Conservation (phyloP, 2,797 vertebrate genomes). For the Lepilemur septentrionalis region DNA sequence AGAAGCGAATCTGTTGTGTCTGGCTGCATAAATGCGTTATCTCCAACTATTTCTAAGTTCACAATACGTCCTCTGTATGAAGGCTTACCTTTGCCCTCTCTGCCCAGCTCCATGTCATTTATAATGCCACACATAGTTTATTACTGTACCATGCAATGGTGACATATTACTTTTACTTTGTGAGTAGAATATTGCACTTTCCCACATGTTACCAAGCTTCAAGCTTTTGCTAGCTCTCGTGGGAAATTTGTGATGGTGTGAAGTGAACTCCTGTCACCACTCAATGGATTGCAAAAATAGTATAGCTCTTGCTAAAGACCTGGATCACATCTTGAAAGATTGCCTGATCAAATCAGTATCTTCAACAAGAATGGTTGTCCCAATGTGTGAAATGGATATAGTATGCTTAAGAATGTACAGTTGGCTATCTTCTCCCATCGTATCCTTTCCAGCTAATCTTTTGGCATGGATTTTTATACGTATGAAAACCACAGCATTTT, state of each 20-base stretch:
- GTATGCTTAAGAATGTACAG: not conserved
- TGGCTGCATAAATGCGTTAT: not conserved
- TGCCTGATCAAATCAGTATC: slow-evolving; percentile 64
- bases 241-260: slow-evolving; percentile 76
- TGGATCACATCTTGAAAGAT: slow-evolving; percentile 68
- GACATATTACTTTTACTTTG: slow-evolving; percentile 61
- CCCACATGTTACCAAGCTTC: slow-evolving; percentile 63
- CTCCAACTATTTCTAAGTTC: not conserved
- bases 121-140: slow-evolving; percentile 21
- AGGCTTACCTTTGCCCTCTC: not conserved
- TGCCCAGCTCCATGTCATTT: not conserved
- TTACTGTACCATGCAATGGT: slow-evolving; percentile 43
- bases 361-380: slow-evolving; percentile 49
- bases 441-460: slow-evolving; percentile 7
- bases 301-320: slow-evolving; percentile 65
- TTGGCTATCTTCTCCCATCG: not conserved
- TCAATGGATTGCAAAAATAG: slow-evolving; percentile 66
- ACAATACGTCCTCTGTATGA: slow-evolving; percentile 17
- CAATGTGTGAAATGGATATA: slow-evolving; percentile 57
- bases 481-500: not conserved
- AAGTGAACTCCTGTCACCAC: slow-evolving; percentile 74
- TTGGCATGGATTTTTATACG: slow-evolving; percentile 5
- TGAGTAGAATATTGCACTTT: slow-evolving; percentile 62
- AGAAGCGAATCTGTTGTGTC: not conserved
- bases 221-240: slow-evolving; percentile 53